A percentile compares a stretch with the other conserved stretches of the same genome.
These are phyloP conservation scores for Drosophila kikkawai DNA, from an alignment of 1,140 invertebrate genomes.

Conservation along the genomic window DNA sequence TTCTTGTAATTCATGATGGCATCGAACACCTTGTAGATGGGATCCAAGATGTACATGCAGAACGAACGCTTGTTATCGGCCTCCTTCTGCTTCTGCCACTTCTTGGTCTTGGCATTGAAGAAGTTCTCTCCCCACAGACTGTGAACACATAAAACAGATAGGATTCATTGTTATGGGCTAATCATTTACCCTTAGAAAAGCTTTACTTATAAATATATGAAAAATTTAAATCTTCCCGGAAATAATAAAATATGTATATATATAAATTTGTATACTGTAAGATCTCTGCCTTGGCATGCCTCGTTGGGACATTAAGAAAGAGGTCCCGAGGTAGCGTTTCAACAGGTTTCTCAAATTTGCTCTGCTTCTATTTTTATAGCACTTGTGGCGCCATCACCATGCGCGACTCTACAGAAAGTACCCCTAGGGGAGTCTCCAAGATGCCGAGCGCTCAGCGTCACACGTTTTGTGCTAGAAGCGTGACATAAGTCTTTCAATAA, in stretches of 20 bases:
- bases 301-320: conserved; percentile 87
- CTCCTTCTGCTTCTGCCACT: conserved; percentile 97
- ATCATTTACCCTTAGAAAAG: neutral
- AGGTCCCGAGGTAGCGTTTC: conserved; percentile 87
- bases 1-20: conserved; percentile 99
- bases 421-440: conserved; percentile 24
- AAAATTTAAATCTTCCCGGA: neutral
- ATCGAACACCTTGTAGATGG: conserved; percentile 99
- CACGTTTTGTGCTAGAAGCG: conserved; percentile 84
- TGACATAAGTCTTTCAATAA: neutral
- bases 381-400: conserved; percentile 79
- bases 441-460: conserved; percentile 71
- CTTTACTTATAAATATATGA: too few species aligned
- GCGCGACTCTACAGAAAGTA: conserved; percentile 45
- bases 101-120: conserved; percentile 98
- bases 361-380: conserved; percentile 83
- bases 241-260: neutral
- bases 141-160: neutral
- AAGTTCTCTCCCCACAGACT: conserved; percentile 98
- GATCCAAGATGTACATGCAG: conserved; percentile 99
- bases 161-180: neutral
- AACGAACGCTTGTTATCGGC: conserved; percentile 97
- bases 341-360: conserved; percentile 53
- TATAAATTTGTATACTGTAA: conserved; percentile 27
- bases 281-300: conserved; percentile 84